Evolutionary conservation across 2,888 invertebrate genomes (phyloP).

Genomic region (Galerucella nymphaeae): DNA sequence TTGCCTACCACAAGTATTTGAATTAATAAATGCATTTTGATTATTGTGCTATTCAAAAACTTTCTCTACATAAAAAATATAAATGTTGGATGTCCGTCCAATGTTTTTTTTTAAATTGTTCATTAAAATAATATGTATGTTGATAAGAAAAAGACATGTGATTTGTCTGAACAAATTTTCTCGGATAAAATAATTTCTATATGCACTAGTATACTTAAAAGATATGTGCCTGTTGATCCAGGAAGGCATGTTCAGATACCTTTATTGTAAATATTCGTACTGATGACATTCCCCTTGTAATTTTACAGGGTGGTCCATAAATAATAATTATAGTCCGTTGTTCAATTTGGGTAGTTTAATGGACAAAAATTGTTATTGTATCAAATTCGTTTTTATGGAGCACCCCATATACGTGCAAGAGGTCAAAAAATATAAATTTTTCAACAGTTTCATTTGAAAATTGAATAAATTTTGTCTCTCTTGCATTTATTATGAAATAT

Average conservation of each 20-base stretch:
- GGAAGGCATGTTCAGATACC: constrained; percentile 29
- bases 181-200: constrained; percentile 19
- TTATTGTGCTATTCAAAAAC: not conserved
- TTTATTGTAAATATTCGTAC: constrained; percentile 30
- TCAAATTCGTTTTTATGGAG: constrained; percentile 8
- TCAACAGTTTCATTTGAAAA: too few relatives aligned
- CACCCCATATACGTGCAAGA: constrained; percentile 4
- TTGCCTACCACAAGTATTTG: too few relatives aligned
- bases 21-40: not conserved
- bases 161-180: constrained; percentile 34
- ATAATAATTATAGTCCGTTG: not conserved
- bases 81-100: constrained; percentile 51
- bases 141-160: constrained; percentile 23
- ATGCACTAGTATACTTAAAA: constrained; percentile 32
- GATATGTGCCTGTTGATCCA: constrained; percentile 28
- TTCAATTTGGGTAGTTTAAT: not conserved
- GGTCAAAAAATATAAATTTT: not conserved
- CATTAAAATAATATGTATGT: constrained; percentile 23
- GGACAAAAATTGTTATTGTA: not conserved
- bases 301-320: constrained; percentile 15
- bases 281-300: constrained; percentile 24
- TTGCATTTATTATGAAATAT: constrained; percentile 9
- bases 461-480: not conserved
- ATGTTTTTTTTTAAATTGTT: constrained; percentile 34
- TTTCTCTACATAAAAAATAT: constrained; percentile 14